Evolutionary conservation across 2,113 vertebrate species (phyloP), one percentile per base, ranked within the genome.

Genomic region (Callipepla californica): DNA sequence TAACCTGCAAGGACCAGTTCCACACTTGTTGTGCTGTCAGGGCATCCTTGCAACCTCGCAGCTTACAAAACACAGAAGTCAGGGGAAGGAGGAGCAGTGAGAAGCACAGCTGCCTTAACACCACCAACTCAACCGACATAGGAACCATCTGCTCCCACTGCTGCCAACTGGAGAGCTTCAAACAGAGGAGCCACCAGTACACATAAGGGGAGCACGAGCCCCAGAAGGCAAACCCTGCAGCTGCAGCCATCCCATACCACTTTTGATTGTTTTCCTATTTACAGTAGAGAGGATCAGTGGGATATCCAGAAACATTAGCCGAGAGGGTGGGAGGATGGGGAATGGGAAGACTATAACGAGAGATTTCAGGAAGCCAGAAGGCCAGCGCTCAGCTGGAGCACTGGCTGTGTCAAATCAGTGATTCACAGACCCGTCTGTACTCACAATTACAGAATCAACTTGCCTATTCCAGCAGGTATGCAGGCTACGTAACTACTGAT

Each of bases 1-100:
- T 75, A 16, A 91, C 58, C 40, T 51, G 30, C 32, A 28, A 62
- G 19, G 89, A 47, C 11, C 47, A 48, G 32, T 48, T 89, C 59
- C 40, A 6, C 2, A 8, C 0, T 0, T 20, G 13, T 23, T 63
- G 40, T 0, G 0, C 20, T 26, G 72, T 59, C 34, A 42, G 23
- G 87, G 30, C 19, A 34, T 36, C 59, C 63, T 87, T 42, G 32
- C 34, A 26, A 7, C 19, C 8, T 40, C 69, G 8, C 28, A 61
- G 22, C 34, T 63, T 5, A 68, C 28, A 55, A 48, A 48, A 55
- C 8, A 6, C 0, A 10, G n/a, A 23, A 8, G 14, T 9, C 9
- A 15, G 36, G 7, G 25, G 59, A 16, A 28, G 11, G 23, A 48
- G 14, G 30, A 12, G 20, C 15, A 50, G 22, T 13, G 51, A 63